Base-by-base conservation (phyloP, 2,888 invertebrate species). In the Drosophila infuscata region DNA sequence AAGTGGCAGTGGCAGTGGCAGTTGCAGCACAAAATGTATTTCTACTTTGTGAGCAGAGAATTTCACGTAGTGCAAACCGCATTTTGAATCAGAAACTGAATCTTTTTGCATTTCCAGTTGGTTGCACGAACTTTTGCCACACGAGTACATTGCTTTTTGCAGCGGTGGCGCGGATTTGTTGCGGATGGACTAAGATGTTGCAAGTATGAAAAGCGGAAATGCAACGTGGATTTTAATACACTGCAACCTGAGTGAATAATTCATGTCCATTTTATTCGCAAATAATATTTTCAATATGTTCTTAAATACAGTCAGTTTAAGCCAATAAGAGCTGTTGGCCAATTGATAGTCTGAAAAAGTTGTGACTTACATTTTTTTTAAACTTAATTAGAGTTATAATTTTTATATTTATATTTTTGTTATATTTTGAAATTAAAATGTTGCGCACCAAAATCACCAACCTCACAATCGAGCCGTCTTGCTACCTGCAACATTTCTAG, bases 61-160 rank as follows among this genome's bases (percentile, higher is more conserved):
- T 6, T 57, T 43, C n/a, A 52, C 25, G 41, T 52, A 43, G 60
- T 29, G 25, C 54, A 53, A 68, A 51, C 64, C 71, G 67, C 71
- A 80, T 71, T 80, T 61, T 46, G 59, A 60, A 70, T 53, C 60
- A 52, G 68, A 68, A 81, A 76, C 71, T 30, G 72, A 71, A 77
- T 71, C 73, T 70, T 63, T 70, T 76, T 74, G 74, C 70, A 73
- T 82, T 81, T 79, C 79, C 71, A 82, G 76, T 82, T 76, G 80
- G 70, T 51, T 81, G 71, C 49, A 8, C 52, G 82, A 82, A 82
- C 77, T 88, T 88, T 81, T 88, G 75, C 83, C 88, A 83, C 86
- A 81, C 78, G 88, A 85, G 81, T 82, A 86, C 86, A 83, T 88
- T 85, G 86, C 83, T 73, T 85, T 88, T 88, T 88, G 80, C 86